These are phyloP conservation scores for Sander lucioperca DNA, from an alignment of 2,113 vertebrate species.

Conservation along the genomic window DNA sequence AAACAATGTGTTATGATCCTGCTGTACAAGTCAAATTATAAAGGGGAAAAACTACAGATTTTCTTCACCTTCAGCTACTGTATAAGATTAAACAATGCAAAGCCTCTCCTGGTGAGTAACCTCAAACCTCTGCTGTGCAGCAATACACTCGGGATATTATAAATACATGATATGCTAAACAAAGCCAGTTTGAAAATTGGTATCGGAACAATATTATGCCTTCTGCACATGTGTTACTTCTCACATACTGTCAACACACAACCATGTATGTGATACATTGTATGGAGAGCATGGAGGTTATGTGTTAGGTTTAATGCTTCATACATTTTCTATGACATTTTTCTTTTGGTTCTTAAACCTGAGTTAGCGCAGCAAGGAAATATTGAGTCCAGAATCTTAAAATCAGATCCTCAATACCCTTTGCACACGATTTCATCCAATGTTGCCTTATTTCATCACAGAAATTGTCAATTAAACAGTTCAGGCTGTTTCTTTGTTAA, in stretches of 20 bases:
- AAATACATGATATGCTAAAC: slow-evolving; percentile 10
- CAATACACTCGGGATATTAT: background rate
- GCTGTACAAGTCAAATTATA: background rate
- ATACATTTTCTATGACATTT: background rate
- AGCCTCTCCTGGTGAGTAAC: background rate
- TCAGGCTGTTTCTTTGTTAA: slow-evolving; percentile 9
- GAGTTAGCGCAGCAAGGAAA: background rate
- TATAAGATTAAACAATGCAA: background rate
- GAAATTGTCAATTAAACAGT: slow-evolving; percentile 32
- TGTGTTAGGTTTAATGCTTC: background rate
- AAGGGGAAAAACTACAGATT: background rate
- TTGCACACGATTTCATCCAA: slow-evolving; percentile 36
- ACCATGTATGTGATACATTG: background rate
- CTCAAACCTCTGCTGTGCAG: background rate
- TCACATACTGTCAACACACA: background rate
- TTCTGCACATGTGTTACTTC: background rate
- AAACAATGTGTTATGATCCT: background rate
- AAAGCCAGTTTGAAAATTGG: background rate
- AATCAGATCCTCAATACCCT: no score
- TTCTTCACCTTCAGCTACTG: background rate
- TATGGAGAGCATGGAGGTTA: background rate
- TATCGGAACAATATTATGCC: background rate
- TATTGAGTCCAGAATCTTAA: no score
- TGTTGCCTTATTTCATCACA: slow-evolving; percentile 56
- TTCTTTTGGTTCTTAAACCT: background rate